phyloP scores from a whole-genome alignment of 2,888 invertebrate species.

The Toxonevra muliebris region DNA sequence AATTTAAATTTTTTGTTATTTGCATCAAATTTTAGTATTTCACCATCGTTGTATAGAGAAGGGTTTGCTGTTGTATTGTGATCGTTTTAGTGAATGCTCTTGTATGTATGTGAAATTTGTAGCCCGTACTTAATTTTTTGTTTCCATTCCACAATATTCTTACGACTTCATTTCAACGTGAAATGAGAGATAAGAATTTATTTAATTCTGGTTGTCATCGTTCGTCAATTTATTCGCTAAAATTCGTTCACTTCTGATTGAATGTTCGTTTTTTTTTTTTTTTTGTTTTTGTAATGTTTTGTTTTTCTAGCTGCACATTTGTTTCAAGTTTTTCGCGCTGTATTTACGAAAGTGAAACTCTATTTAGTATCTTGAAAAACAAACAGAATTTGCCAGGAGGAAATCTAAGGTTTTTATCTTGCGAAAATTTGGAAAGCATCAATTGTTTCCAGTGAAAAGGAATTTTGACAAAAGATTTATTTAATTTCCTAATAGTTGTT shows the following conservation, averaged over 20 bases:
- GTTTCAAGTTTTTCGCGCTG: constrained; percentile 15
- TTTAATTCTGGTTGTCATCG: too few relatives aligned
- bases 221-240: too few relatives aligned
- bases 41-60: constrained; percentile 3
- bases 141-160: too few relatives aligned
- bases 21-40: constrained; percentile 5
- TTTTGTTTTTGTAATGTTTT: background rate
- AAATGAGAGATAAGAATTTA: too few relatives aligned
- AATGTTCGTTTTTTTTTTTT: background rate
- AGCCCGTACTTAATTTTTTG: too few relatives aligned
- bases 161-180: too few relatives aligned
- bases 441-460: too few relatives aligned
- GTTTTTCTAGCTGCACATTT: constrained; percentile 12
- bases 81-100: background rate
- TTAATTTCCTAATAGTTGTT: too few relatives aligned
- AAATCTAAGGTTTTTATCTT: too few relatives aligned
- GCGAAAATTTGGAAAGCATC: background rate
- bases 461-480: too few relatives aligned
- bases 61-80: background rate
- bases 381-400: background rate
- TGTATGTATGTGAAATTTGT: too few relatives aligned
- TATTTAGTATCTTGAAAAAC: background rate
- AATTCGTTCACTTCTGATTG: background rate
- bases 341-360: constrained; percentile 18
- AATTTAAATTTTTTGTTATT: constrained; percentile 14